Evolutionary conservation across 1,140 invertebrate genomes (phyloP).

Genomic region (Ruditapes philippinarum): DNA sequence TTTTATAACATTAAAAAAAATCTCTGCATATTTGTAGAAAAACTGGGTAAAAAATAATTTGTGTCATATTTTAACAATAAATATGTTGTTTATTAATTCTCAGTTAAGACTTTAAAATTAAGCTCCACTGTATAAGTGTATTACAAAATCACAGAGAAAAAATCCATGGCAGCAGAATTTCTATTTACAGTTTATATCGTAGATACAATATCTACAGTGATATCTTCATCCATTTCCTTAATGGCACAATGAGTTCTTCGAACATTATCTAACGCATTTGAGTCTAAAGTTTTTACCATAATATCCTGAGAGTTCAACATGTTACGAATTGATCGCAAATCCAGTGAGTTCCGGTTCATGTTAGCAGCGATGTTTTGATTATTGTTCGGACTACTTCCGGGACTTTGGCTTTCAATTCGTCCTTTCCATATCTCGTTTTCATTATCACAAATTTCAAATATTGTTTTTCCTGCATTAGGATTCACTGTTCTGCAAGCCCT

Average conservation of each 20-base stretch:
- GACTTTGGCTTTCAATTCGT: slow-evolving; percentile 32
- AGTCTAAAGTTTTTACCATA: slow-evolving; percentile 70
- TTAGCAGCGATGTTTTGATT: background rate
- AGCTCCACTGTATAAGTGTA: background rate
- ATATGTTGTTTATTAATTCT: no score
- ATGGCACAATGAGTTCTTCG: slow-evolving; percentile 61
- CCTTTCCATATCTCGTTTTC: slow-evolving; percentile 66
- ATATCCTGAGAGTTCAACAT: slow-evolving; percentile 73
- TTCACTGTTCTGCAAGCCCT: background rate
- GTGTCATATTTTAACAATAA: background rate
- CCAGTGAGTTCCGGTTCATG: slow-evolving; percentile 59
- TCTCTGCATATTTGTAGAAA: no score
- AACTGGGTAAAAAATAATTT: background rate
- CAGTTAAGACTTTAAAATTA: no score
- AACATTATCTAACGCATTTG: slow-evolving; percentile 15
- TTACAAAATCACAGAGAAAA: background rate
- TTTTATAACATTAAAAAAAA: no score
- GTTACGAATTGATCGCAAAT: slow-evolving; percentile 68
- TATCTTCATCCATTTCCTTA: slow-evolving; percentile 72
- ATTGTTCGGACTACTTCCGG: background rate
- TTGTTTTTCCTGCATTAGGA: slow-evolving; percentile 63
- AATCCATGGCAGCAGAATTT: slow-evolving; percentile 21
- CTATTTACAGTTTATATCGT: slow-evolving; percentile 56
- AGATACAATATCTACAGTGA: slow-evolving; percentile 63
- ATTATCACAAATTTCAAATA: slow-evolving; percentile 66